These are phyloP conservation scores for Equus quagga DNA, from an alignment of 2,113 vertebrate genomes.

Conservation along the genomic window DNA sequence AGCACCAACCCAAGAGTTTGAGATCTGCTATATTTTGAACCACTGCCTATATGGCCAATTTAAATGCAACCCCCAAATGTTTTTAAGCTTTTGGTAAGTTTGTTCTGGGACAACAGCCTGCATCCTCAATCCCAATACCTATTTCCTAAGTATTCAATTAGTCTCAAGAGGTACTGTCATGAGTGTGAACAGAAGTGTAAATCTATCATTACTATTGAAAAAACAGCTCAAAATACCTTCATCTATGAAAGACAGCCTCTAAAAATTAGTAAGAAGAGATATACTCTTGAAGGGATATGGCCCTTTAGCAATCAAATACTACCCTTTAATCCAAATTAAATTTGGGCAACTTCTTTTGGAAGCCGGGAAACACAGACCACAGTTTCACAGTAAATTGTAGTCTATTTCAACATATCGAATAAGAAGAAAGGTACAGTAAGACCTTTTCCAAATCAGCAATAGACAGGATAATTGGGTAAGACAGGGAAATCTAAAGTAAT, in stretches of 20 bases:
- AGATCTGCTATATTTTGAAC: conserved; percentile 3
- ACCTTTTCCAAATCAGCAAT: neutral
- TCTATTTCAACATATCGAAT: neutral
- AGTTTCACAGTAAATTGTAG: neutral
- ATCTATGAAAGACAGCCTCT: neutral
- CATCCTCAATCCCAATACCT: neutral
- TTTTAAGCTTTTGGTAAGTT: conserved; percentile 19
- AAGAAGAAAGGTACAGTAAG: neutral
- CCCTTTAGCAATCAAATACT: neutral
- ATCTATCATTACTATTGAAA: neutral
- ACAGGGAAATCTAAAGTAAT: conserved; percentile 19
- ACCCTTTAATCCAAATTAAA: conserved; percentile 45
- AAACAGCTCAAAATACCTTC: conserved; percentile 3
- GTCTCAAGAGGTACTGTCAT: neutral
- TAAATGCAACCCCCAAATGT: neutral
- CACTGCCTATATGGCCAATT: neutral
- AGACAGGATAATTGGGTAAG: neutral
- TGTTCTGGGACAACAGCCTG: neutral
- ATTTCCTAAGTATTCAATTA: conserved; percentile 11
- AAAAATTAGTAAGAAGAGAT: neutral
- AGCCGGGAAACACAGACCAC: neutral
- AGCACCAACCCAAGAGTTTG: conserved; percentile 13
- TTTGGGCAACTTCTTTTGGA: neutral
- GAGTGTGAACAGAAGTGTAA: neutral
- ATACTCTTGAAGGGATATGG: neutral